A percentile compares a stretch with the other conserved stretches of the same genome.
These are phyloP conservation scores for Asteroscopus sphinx DNA, from an alignment of 2,888 invertebrate genomes.

Conservation along the genomic window DNA sequence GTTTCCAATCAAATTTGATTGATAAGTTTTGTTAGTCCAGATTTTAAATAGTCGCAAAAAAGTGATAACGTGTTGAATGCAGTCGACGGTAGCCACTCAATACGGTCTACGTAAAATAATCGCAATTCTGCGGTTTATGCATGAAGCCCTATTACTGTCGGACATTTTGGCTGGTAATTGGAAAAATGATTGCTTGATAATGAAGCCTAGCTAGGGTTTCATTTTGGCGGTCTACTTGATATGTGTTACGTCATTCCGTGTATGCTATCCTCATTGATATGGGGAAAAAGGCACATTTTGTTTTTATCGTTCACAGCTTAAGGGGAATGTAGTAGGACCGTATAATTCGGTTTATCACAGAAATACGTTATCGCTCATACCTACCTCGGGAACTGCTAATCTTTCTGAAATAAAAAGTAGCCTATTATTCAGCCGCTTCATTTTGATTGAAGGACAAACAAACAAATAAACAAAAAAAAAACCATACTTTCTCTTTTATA, in stretches of 20 bases:
- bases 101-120: slow-evolving; percentile 11
- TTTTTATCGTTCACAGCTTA: no score
- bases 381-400: no score
- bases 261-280: not conserved
- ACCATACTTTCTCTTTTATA: no score
- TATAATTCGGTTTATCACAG: no score
- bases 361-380: no score
- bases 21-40: not conserved
- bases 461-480: no score
- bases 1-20: not conserved
- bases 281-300: no score
- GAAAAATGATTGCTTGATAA: slow-evolving; percentile 23
- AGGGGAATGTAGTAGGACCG: no score
- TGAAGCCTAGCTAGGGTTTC: slow-evolving; percentile 22
- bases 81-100: not conserved
- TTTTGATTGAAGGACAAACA: no score
- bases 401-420: no score
- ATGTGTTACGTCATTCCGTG: not conserved
- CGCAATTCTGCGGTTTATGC: slow-evolving; percentile 5
- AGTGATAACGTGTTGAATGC: slow-evolving; percentile 1
- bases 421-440: no score
- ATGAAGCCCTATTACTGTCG: slow-evolving; percentile 18
- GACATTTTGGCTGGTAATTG: slow-evolving; percentile 30
- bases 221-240: slow-evolving; percentile 1
- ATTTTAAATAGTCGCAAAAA: slow-evolving; percentile 12